Evolutionary conservation across 2,113 vertebrate genomes (phyloP).

Genomic region (Sylvietta virens): DNA sequence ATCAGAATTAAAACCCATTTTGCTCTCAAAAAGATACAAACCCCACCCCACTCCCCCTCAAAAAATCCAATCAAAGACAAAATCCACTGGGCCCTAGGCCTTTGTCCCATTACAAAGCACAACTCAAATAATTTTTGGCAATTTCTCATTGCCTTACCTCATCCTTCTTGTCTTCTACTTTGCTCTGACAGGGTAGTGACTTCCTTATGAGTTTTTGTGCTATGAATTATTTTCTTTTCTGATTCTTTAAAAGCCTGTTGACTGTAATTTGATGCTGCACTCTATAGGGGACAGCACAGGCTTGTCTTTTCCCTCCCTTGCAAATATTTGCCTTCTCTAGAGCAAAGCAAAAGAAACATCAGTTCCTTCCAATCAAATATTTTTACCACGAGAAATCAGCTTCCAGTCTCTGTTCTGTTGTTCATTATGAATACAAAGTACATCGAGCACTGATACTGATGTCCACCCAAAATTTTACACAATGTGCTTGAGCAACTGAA

Average conservation of each 20-base stretch:
- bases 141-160: background rate
- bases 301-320: background rate
- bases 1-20: slow-evolving; percentile 17
- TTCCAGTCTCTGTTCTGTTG: background rate
- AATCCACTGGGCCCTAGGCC: background rate
- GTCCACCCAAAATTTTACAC: background rate
- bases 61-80: background rate
- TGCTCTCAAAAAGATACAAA: background rate
- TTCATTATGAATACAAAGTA: background rate
- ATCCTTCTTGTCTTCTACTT: background rate
- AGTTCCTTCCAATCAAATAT: background rate
- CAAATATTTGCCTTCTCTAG: background rate
- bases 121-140: background rate
- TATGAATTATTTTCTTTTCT: background rate
- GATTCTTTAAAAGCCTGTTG: background rate
- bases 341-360: background rate
- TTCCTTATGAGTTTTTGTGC: background rate
- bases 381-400: background rate
- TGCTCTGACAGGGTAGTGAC: background rate
- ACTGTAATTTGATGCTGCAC: background rate
- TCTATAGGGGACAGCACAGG: slow-evolving; percentile 38
- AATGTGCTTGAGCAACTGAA: background rate
- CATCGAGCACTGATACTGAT: background rate
- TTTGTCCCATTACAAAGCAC: background rate
- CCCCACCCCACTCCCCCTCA: background rate